These are phyloP conservation scores for Stylophora pistillata DNA, from an alignment of 64 coral and sea anemone genomes.

Conservation along the genomic window DNA sequence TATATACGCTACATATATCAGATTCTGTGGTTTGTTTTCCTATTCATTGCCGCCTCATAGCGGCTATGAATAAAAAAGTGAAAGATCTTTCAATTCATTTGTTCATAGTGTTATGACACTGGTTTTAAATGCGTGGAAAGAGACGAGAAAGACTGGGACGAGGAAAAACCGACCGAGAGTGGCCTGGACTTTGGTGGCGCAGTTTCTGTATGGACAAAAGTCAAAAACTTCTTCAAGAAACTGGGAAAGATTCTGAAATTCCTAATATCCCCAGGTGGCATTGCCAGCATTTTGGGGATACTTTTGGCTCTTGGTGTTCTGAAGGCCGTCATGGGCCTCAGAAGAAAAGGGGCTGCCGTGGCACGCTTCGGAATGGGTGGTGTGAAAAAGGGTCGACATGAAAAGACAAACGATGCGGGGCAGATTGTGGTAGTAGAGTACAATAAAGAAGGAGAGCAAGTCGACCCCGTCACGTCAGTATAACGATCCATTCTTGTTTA, in stretches of 20 bases:
- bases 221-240: slow-evolving; percentile 52
- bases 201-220: slow-evolving; percentile 51
- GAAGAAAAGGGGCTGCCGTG: slow-evolving; percentile 29
- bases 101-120: slow-evolving; percentile 29
- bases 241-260: slow-evolving; percentile 33
- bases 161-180: slow-evolving; percentile 54
- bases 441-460: slow-evolving; percentile 78
- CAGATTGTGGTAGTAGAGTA: slow-evolving; percentile 83
- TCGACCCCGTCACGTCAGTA: slow-evolving; percentile 89
- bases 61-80: not conserved
- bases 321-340: slow-evolving; percentile 55
- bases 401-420: slow-evolving; percentile 47
- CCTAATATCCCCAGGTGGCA: not conserved
- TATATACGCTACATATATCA: not conserved
- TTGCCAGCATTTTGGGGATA: slow-evolving; percentile 1
- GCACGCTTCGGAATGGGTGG: slow-evolving; percentile 78
- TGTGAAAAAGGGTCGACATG: slow-evolving; percentile 12
- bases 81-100: not conserved
- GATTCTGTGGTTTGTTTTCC: not conserved
- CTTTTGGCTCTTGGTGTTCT: slow-evolving; percentile 48
- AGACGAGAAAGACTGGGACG: slow-evolving; percentile 46
- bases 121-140: slow-evolving; percentile 66
- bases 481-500: slow-evolving; percentile 4
- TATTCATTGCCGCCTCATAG: not conserved
- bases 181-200: slow-evolving; percentile 53